A percentile compares a stretch with the other conserved stretches of the same genome.
phyloP scores from a whole-genome alignment of 2,888 invertebrate species.

The Hyles lineata region DNA sequence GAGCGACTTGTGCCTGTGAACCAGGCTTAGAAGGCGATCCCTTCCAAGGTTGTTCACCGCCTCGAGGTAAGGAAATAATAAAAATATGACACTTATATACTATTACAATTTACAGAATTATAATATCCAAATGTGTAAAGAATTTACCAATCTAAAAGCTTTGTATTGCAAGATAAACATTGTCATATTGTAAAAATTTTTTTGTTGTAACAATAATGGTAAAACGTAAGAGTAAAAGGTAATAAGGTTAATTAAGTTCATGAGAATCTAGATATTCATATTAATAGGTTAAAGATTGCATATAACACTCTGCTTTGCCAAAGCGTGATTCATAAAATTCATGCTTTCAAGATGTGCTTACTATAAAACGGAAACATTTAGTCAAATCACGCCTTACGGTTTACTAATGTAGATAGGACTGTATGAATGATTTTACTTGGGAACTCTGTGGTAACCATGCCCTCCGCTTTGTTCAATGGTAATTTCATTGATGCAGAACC shows the following conservation, averaged over 20 bases:
- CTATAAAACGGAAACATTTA: conserved; percentile 58
- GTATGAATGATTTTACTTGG: conserved; percentile 65
- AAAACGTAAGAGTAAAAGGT: conserved; percentile 28
- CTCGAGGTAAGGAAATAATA: conserved; percentile 65
- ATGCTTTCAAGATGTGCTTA: conserved; percentile 76
- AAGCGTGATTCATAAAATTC: conserved; percentile 73
- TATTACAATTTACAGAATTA: not conserved
- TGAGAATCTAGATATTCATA: conserved; percentile 26
- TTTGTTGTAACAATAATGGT: conserved; percentile 1
- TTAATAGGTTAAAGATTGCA: conserved; percentile 49
- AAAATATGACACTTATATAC: not conserved
- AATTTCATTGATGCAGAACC: conserved; percentile 56
- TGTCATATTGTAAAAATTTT: conserved; percentile 3
- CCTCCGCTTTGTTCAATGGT: conserved; percentile 65
- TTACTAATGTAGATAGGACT: conserved; percentile 74
- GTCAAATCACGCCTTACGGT: conserved; percentile 76
- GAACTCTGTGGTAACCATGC: conserved; percentile 77
- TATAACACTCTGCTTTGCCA: conserved; percentile 79
- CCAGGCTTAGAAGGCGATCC: conserved; percentile 86
- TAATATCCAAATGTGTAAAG: not conserved
- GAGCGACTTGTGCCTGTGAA: conserved; percentile 87
- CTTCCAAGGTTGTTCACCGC: conserved; percentile 82
- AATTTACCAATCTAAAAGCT: not conserved
- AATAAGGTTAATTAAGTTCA: conserved; percentile 10
- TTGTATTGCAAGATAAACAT: not conserved